These are phyloP conservation scores for Bellardia bayeri DNA, from an alignment of 2,888 invertebrate species.

Conservation along the genomic window DNA sequence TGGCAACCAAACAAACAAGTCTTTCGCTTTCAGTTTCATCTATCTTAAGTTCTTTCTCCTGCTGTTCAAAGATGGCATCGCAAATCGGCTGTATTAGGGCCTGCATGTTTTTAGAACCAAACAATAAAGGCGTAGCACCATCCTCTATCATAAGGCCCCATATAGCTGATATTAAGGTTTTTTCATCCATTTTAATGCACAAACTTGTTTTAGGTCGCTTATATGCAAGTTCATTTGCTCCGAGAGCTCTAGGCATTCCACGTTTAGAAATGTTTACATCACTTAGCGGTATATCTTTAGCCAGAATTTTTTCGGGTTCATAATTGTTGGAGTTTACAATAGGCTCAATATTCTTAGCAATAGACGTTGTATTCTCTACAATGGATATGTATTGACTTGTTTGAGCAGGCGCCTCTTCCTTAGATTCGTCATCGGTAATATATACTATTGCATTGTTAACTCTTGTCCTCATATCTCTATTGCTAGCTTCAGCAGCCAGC, in stretches of 20 bases:
- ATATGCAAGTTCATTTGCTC: neutral
- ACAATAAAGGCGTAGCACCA: constrained; percentile 21
- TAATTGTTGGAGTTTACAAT: too few relatives aligned
- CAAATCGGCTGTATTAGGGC: constrained; percentile 41
- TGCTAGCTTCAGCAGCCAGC: neutral
- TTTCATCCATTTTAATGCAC: constrained; percentile 37
- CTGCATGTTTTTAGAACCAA: constrained; percentile 58
- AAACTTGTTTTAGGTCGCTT: neutral
- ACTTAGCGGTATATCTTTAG: too few relatives aligned
- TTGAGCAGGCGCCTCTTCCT: neutral
- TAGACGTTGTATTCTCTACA: too few relatives aligned
- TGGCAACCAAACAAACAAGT: constrained; percentile 16
- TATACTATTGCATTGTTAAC: neutral
- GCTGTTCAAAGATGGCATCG: constrained; percentile 28
- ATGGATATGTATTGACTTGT: neutral
- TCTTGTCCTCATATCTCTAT: neutral
- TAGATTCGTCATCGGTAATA: neutral
- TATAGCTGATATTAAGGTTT: constrained; percentile 15
- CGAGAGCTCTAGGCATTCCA: neutral
- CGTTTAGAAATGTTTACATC: neutral
- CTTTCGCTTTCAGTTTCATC: constrained; percentile 17
- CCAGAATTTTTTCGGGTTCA: too few relatives aligned
- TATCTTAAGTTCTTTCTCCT: constrained; percentile 18
- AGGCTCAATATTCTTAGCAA: too few relatives aligned
- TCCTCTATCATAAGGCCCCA: constrained; percentile 59